Base-by-base conservation (phyloP, 1,140 invertebrate genomes). In the Drosophila truncata region DNA sequence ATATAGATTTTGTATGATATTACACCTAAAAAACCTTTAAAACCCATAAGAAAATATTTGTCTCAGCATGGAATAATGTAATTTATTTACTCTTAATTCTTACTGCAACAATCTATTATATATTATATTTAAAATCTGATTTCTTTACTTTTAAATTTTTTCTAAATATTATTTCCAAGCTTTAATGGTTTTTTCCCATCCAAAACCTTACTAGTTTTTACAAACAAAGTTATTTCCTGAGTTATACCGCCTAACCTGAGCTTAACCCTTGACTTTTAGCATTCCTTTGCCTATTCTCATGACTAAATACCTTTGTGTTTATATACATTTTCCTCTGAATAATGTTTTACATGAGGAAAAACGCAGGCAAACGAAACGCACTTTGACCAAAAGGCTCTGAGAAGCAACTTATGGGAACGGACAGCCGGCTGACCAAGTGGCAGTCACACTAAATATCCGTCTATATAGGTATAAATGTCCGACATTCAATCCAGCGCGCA, bases 381-480 rank as follows among this genome's bases (percentile, higher is more conserved):
- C 69, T 82, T 86, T 75, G 54, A 35, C 42, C 67, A 83, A 74
- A 65, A 83, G 50, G 52, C 63, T 50, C 57, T 57, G 73, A 33
- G 52, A 74, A 76, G 80, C 80, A 79, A 84, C 77, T 90, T 84
- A 88, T 87, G 77, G 80, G 78, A 80, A 88, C 77, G 59, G 58
- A 70, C 55, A 77, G 67, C 63, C 65, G 67, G 59, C 67, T 70
- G 79, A 75, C 54, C 66, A 61, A 71, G 47, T 66, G 46, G 29
- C 23, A 50, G 63, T 70, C 47, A 35, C 60, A 65, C 60, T 49
- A 74, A 25, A 70, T 71, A 72, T 49, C 41, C 41, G 16, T 5
- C 16, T 23, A 23, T 47, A 61, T 27, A 13, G 20, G 13, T 57
- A 25, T 39, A 61, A 20, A 29, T 41, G 61, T 62, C 27, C 63